phyloP scores from a whole-genome alignment of 1,140 invertebrate genomes.

The Lasaia peninsularis region DNA sequence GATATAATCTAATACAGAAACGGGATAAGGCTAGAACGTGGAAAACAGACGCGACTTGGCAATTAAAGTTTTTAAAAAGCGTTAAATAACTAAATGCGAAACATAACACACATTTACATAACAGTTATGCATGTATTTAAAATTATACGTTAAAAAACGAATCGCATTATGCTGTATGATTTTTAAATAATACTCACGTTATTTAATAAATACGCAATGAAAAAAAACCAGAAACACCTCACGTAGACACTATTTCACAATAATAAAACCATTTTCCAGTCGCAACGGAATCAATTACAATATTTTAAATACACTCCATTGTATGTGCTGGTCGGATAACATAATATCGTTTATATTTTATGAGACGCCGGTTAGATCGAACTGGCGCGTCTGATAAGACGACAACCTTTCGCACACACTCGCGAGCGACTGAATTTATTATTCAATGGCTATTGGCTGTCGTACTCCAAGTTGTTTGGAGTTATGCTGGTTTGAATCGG shows the following conservation, averaged over 20 bases:
- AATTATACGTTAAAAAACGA: too few relatives aligned
- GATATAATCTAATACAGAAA: too few relatives aligned
- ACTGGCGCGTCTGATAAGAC: slow-evolving; percentile 18
- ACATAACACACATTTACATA: too few relatives aligned
- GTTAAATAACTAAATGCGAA: too few relatives aligned
- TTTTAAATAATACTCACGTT: background rate
- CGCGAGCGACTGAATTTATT: slow-evolving; percentile 7
- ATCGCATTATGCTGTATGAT: too few relatives aligned
- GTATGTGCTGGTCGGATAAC: slow-evolving; percentile 24
- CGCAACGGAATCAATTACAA: slow-evolving; percentile 23
- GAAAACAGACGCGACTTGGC: too few relatives aligned
- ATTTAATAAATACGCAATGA: background rate
- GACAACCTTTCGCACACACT: slow-evolving; percentile 23
- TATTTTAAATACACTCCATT: slow-evolving; percentile 31
- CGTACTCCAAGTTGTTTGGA: slow-evolving; percentile 1
- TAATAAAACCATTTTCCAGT: slow-evolving; percentile 3
- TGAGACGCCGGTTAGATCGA: slow-evolving; percentile 18
- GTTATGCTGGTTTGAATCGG: background rate
- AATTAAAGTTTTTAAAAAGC: too few relatives aligned
- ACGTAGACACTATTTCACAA: slow-evolving; percentile 16
- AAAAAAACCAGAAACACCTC: slow-evolving; percentile 15
- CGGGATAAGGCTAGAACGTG: too few relatives aligned
- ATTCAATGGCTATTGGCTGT: slow-evolving; percentile 3
- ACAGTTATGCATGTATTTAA: too few relatives aligned
- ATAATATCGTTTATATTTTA: slow-evolving; percentile 18